Base-by-base conservation (phyloP, 2,888 invertebrate species). In the Dendrolimus pini region DNA sequence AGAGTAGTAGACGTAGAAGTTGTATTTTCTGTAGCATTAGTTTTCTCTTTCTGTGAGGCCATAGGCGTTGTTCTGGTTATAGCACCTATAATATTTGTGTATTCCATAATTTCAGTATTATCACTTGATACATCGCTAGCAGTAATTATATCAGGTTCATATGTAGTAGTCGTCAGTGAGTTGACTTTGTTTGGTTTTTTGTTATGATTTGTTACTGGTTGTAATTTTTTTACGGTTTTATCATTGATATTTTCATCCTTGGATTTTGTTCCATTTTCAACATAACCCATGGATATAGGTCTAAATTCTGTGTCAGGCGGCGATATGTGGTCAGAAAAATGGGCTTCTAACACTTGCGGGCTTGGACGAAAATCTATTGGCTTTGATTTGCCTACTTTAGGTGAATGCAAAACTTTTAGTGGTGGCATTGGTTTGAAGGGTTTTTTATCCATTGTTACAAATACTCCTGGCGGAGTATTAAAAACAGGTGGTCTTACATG, bases 401-500 rank as follows among this genome's bases (percentile, higher is more conserved):
- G 62, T 2, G 70, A 62, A 56, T 82, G 75, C 18, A 67, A 60
- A 12, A 71, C 66, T 61, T 89, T 89, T n/a, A 89, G 59, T 1
- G 89, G 89, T 12, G 90, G 90, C 85, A 90, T 78, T 8, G 90
- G 90, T 63, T 89, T 90, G 57, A 90, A 89, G 1, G 89, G 89
- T 56, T 90, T 90, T 62, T 89, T 90, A 59, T 90, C 89, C 87
- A 87, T 85, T 7, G 86, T 85, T 9, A 83, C 83, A 59, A 90
- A 89, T 3, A 90, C 83, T 42, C 90, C 90, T 0, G 89, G 90
- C 0, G 89, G 90, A 10, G 90, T 87, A 64, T 84, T 89, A 62
- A 84, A 89, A 10, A 90, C 75, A 7, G 89, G 89, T 6, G 89
- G 87, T 60, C 90, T 77, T 53, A 89, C 75, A 55, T 83, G 81